Percentiles rank a stretch among this genome's conserved stretches.
Evolutionary conservation across 2,113 vertebrate species (phyloP).

Genomic region (Lepisosteus oculatus): DNA sequence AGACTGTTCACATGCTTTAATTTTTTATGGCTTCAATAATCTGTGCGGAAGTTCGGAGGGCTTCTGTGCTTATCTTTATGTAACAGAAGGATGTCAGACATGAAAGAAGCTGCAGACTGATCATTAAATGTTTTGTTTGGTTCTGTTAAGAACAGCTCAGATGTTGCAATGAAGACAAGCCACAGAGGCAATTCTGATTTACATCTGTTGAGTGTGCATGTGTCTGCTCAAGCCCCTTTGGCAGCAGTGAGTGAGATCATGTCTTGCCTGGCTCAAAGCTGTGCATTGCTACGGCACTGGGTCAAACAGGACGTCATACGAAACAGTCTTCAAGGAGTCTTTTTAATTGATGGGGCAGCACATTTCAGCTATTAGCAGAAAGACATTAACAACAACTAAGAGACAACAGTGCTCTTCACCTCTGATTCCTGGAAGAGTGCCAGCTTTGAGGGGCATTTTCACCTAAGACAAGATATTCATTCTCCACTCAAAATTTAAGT

Average conservation of each 20-base stretch:
- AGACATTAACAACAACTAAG: conserved; percentile 7
- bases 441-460: too few relatives aligned
- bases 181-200: conserved; percentile 6
- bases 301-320: conserved; percentile 43
- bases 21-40: too few relatives aligned
- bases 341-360: conserved; percentile 37
- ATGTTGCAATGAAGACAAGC: conserved; percentile 24
- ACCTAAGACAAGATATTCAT: too few relatives aligned
- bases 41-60: too few relatives aligned
- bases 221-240: conserved; percentile 28
- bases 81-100: too few relatives aligned
- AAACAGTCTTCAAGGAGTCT: conserved; percentile 32
- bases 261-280: conserved; percentile 50
- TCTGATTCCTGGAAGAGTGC: too few relatives aligned
- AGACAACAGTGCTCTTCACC: too few relatives aligned
- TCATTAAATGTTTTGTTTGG: conserved; percentile 25
- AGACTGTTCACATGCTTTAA: too few relatives aligned
- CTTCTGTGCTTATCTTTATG: too few relatives aligned
- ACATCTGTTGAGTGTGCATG: conserved; percentile 26
- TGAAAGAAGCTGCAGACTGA: too few relatives aligned
- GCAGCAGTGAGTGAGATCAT: conserved; percentile 42
- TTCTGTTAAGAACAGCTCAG: conserved; percentile 30
- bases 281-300: conserved; percentile 57
- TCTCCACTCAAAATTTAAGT: too few relatives aligned
- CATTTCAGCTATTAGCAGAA: conserved; percentile 25